Evolutionary conservation across 92 coral and sea anemone genomes (phyloP).

Genomic region (Palythoa grandiflora): DNA sequence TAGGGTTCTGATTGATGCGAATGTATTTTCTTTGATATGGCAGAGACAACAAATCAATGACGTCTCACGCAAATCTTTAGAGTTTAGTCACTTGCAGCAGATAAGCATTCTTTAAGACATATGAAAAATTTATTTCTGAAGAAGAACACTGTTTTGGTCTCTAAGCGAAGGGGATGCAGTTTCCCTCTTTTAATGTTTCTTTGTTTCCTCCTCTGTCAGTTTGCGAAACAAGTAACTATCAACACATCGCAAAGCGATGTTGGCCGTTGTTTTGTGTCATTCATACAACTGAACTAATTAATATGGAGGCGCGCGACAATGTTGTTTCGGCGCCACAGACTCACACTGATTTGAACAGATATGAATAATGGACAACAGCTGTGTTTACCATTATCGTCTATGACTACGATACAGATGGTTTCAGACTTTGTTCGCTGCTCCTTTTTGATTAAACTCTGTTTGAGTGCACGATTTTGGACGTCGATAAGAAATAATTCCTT

Average conservation of each 20-base stretch:
- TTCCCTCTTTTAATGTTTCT: background rate
- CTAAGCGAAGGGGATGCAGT: background rate
- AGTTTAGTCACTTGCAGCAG: background rate
- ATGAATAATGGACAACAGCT: conserved; percentile 22
- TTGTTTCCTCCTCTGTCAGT: conserved; percentile 4
- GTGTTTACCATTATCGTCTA: conserved; percentile 10
- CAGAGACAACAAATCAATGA: background rate
- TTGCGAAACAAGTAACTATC: background rate
- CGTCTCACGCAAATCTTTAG: background rate
- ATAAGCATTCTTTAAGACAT: background rate
- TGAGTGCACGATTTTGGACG: conserved; percentile 27
- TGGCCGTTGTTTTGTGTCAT: background rate
- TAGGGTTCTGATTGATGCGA: background rate
- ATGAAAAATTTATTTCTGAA: background rate
- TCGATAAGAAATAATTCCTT: conserved; percentile 17
- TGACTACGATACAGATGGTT: background rate
- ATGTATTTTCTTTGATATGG: background rate
- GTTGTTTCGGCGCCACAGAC: conserved; percentile 15
- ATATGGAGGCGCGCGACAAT: background rate
- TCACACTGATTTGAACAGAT: conserved; percentile 14
- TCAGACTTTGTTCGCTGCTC: background rate
- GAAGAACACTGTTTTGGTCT: background rate
- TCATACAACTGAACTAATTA: background rate
- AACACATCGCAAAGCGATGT: conserved; percentile 3
- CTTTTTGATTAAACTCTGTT: conserved; percentile 14